Evolutionary conservation across 37 sponge, comb jelly and placozoan species (phyloP), one percentile per base, ranked within the genome.

Genomic region (Dysidea cf. avara): DNA sequence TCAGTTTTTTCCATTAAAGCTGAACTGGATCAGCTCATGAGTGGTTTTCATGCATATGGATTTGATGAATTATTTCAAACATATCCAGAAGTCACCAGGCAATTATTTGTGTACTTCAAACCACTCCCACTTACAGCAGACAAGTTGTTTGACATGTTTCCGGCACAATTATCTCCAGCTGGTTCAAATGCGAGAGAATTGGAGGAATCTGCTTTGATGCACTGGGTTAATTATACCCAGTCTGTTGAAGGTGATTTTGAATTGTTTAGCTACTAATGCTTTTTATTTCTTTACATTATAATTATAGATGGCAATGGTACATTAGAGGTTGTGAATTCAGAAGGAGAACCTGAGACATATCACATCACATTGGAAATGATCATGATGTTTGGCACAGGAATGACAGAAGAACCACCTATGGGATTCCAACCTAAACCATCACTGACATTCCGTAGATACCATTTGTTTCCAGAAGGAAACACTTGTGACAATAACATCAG

Each of bases 351-450:
- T n/a, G n/a, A n/a, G n/a, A n/a, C 13, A 16, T 16, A 17, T 17
- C 16, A 13, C 13, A 13, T 67, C 28, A 67, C 68, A 25, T 51
- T 67, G 5, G n/a, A 26, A 26, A 51, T 47, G 18, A 43, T 67
- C 50, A 28, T 67, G 21, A 14, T 35, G 21, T 67, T 67, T 67
- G 68, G 36, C 21, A 67, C 68, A 9, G 68, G 68, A 46, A 51
- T 51, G 18, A 25, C 68, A 17, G 18, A 18, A 28, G 33, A 33
- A 30, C 68, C 68, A 47, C 38, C 38, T 14, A 7, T 67, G 47
- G 68, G 68, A 26, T 67, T 67, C 21, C 6, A 67, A 22, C 6
- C 47, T 6, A 35, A 67, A 43, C 36, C 36, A 67, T 7, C 7
- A 17, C 18, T 67, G n/a, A 7, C 47, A 26, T 43, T 67, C 12